These are phyloP conservation scores for Pseudomyrmex flavicornis DNA, from an alignment of 1,140 invertebrate genomes.

Conservation along the genomic window DNA sequence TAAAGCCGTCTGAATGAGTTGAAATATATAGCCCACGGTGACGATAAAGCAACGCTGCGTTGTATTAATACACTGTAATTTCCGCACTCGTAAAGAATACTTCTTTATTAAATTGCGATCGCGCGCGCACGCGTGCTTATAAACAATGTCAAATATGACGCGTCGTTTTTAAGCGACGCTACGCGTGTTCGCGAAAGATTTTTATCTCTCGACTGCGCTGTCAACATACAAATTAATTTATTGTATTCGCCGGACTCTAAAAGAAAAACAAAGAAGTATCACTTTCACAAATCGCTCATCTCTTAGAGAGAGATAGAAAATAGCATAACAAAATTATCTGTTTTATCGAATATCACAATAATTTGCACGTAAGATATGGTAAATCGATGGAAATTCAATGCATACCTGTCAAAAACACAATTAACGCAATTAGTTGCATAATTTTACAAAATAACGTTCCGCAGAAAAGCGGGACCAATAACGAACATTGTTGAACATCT, in stretches of 20 bases:
- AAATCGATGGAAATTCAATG: conserved; percentile 7
- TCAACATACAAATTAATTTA: not conserved
- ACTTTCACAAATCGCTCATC: not conserved
- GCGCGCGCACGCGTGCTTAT: not conserved
- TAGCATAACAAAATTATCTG: not conserved
- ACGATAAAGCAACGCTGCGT: conserved; percentile 65
- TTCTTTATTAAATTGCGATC: conserved; percentile 51
- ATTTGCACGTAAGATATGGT: not conserved
- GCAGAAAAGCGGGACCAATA: not conserved
- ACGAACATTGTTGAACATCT: conserved; percentile 19
- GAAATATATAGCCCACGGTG: conserved; percentile 69
- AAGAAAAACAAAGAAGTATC: not conserved
- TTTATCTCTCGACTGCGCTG: not conserved
- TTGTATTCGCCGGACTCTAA: no score
- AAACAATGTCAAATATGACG: not conserved
- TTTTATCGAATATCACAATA: not conserved
- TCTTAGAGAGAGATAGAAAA: no score
- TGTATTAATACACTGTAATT: conserved; percentile 67
- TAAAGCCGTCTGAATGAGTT: conserved; percentile 68
- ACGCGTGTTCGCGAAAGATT: not conserved
- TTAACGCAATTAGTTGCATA: conserved; percentile 17
- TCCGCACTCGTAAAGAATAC: conserved; percentile 50
- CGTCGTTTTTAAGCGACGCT: not conserved
- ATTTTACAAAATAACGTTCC: conserved; percentile 34
- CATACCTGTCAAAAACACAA: conserved; percentile 30